phyloP scores from a whole-genome alignment of 2,888 invertebrate species.

The Euphydryas editha region DNA sequence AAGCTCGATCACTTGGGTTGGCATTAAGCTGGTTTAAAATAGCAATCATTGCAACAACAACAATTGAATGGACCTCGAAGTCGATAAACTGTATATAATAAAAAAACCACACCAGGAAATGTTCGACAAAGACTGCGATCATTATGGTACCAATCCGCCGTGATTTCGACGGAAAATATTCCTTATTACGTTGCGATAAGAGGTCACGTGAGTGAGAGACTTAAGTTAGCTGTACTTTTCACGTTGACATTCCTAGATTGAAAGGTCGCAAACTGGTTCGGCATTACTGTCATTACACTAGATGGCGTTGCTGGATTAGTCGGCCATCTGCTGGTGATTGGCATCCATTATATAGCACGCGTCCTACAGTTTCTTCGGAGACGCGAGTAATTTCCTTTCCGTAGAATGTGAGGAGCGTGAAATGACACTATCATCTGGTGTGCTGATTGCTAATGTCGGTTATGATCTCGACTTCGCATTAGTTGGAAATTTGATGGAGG shows the following conservation, averaged over 20 bases:
- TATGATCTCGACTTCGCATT: constrained; percentile 43
- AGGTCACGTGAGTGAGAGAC: constrained; percentile 14
- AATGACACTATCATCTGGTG: constrained; percentile 48
- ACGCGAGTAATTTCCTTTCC: constrained; percentile 46
- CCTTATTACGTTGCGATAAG: constrained; percentile 19
- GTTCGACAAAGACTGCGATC: constrained; percentile 56
- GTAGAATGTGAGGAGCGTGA: constrained; percentile 53
- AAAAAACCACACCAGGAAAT: constrained; percentile 55
- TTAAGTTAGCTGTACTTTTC: constrained; percentile 61
- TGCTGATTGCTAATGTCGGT: constrained; percentile 24
- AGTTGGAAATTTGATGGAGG: constrained; percentile 30
- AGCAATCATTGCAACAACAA: constrained; percentile 34
- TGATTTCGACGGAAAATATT: constrained; percentile 15
- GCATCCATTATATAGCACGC: constrained; percentile 67
- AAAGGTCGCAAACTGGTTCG: constrained; percentile 62
- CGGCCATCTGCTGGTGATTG: constrained; percentile 61
- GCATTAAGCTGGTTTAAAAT: constrained; percentile 34
- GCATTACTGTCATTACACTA: constrained; percentile 51
- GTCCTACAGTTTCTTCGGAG: constrained; percentile 52
- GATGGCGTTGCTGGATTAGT: constrained; percentile 52
- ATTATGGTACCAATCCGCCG: constrained; percentile 47
- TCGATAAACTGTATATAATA: constrained; percentile 37
- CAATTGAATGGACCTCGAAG: constrained; percentile 27
- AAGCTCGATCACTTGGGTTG: constrained; percentile 24
- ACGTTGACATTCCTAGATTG: constrained; percentile 61